Conservation (phyloP, 2,113 vertebrate species). For the Speoplatyrhinus poulsoni region DNA sequence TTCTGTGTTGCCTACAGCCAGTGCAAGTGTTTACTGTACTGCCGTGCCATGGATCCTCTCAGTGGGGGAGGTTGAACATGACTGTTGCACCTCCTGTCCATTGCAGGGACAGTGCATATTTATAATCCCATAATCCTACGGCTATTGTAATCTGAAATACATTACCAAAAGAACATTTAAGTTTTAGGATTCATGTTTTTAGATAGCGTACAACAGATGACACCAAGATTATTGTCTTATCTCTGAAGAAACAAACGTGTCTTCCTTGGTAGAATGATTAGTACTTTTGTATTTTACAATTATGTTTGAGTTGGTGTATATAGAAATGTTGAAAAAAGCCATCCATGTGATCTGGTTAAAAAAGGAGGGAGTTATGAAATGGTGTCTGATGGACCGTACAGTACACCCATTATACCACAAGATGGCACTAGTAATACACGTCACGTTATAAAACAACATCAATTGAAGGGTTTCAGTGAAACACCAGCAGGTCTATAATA, state of each 20-base stretch:
- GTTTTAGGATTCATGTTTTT: conserved; percentile 7
- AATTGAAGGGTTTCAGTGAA: background rate
- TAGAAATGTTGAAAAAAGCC: too few relatives aligned
- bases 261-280: background rate
- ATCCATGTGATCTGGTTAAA: background rate
- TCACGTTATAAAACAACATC: background rate
- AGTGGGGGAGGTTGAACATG: conserved; percentile 70
- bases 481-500: conserved; percentile 8
- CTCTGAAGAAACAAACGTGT: background rate
- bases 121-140: conserved; percentile 66
- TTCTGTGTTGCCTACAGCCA: conserved; percentile 73
- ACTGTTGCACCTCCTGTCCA: conserved; percentile 64
- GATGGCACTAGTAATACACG: conserved; percentile 75
- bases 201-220: background rate
- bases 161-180: conserved; percentile 42
- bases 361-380: background rate
- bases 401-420: conserved; percentile 40
- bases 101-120: conserved; percentile 59
- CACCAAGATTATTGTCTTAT: background rate
- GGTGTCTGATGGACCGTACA: background rate
- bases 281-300: background rate
- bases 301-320: too few relatives aligned
- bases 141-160: conserved; percentile 41
- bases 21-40: conserved; percentile 72
- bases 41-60: conserved; percentile 68